Evolutionary conservation across 2,113 vertebrate genomes (phyloP), one percentile per base, ranked within the genome.

Genomic region (Salvelinus fontinalis): DNA sequence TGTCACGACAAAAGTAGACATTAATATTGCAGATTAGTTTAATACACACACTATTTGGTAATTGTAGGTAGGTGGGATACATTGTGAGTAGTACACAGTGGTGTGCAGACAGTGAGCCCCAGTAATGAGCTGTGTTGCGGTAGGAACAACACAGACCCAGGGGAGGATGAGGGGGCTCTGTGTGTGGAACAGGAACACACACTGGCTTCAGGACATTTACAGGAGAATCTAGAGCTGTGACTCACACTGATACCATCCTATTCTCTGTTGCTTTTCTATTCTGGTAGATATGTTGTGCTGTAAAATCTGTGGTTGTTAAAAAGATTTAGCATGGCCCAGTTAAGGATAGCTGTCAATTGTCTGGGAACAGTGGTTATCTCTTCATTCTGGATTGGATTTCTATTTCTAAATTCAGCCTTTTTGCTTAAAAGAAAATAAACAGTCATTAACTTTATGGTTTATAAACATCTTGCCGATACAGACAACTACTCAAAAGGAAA

Each of bases 81-180:
- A 3, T 44, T 49, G 68, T 62, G 16, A n/a, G 71, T 70, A 13
- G 72, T 68, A 14, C 31, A 65, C 31, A 2, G 57, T 29, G 73
- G 26, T 62, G 59, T 31, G 67, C 27, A 54, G 14, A 54, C 51
- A 75, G 27, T 75, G 44, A 71, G 70, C 29, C 60, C 39, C 22
- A 4, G 3, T 78, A 81, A 81, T 76, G 77, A 81, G 70, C 74
- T 79, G 69, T 78, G 48, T 64, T 44, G 9, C 39, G 2, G 39
- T 60, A 71, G 66, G 75, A 84, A 70, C 24, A 71, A 12, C 24
- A 71, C 70, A 71, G 49, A 34, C 57, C 26, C 54, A 34, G 26
- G 51, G 51, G 71, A 73, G 70, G 13, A 73, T 13, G 11, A 62
- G 57, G 65, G 6, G 27, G 7, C 27, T 18, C 12, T 54, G 51